These are phyloP conservation scores for Drosophila flavopinicola DNA, from an alignment of 2,888 invertebrate species.

Conservation along the genomic window DNA sequence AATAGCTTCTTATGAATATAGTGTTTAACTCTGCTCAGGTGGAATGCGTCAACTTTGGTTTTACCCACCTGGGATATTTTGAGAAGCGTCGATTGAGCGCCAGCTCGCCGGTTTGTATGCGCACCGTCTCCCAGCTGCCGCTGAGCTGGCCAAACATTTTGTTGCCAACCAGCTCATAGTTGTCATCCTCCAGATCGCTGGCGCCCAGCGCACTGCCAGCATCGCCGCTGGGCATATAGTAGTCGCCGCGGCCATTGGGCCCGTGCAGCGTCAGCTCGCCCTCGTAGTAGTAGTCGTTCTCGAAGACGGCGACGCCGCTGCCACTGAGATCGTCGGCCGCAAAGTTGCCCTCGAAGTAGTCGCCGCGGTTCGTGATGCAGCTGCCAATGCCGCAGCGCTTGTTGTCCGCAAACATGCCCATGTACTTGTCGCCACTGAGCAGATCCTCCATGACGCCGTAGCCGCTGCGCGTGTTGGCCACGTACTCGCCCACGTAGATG, in stretches of 20 bases:
- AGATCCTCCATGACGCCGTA: conserved; percentile 96
- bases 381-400: conserved; percentile 93
- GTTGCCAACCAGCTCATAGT: conserved; percentile 78
- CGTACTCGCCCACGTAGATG: conserved; percentile 96
- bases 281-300: conserved; percentile 94
- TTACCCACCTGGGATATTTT: conserved; percentile 86
- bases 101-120: conserved; percentile 89
- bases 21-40: not conserved
- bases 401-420: conserved; percentile 95
- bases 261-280: conserved; percentile 93
- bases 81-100: conserved; percentile 87
- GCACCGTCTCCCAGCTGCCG: conserved; percentile 83
- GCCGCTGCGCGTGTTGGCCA: conserved; percentile 90
- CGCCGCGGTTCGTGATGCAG: conserved; percentile 94
- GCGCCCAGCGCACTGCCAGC: conserved; percentile 72
- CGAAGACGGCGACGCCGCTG: conserved; percentile 94
- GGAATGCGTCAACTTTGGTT: not conserved
- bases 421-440: conserved; percentile 93
- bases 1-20: too few species aligned
- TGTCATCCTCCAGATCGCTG: conserved; percentile 54
- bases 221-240: conserved; percentile 92
- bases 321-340: conserved; percentile 91
- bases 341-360: conserved; percentile 95
- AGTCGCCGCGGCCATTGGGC: conserved; percentile 91
- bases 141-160: conserved; percentile 81